Percentiles rank a stretch among this genome's conserved stretches.
Conservation (phyloP, 1,140 invertebrate species). For the Tachypleus tridentatus region DNA sequence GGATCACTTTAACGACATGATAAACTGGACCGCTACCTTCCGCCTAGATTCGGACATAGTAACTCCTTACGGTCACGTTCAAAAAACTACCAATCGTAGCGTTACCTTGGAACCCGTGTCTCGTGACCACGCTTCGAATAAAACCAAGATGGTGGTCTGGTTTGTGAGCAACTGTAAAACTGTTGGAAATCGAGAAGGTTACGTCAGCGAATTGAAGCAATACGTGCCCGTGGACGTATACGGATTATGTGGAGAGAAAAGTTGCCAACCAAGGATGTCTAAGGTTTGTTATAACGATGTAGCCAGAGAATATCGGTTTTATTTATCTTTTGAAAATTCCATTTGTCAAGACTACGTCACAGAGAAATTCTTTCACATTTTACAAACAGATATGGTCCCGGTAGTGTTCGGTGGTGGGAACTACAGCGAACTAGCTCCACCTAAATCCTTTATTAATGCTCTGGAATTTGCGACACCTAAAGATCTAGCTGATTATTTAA, state of each 20-base stretch:
- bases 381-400: conserved; percentile 31
- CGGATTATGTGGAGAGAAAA: conserved; percentile 28
- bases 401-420: conserved; percentile 34
- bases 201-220: conserved; percentile 25
- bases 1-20: conserved; percentile 16
- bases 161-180: conserved; percentile 33
- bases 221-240: conserved; percentile 29
- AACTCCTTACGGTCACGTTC: conserved; percentile 8
- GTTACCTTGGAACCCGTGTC: too few relatives aligned
- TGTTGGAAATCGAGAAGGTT: conserved; percentile 24
- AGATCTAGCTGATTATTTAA: conserved; percentile 15
- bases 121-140: conserved; percentile 13
- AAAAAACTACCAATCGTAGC: not conserved
- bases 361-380: conserved; percentile 33
- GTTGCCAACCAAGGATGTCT: conserved; percentile 22
- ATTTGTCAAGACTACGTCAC: conserved; percentile 38
- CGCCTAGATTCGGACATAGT: conserved; percentile 24
- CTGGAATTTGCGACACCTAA: conserved; percentile 16
- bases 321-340: conserved; percentile 39
- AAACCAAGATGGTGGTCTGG: conserved; percentile 35
- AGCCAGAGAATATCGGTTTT: conserved; percentile 29
- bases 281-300: conserved; percentile 23
- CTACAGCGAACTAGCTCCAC: conserved; percentile 23
- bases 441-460: conserved; percentile 23
- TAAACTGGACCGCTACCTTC: conserved; percentile 32